Evolutionary conservation across 2,113 vertebrate genomes (phyloP), one percentile per base, ranked within the genome.

Genomic region (Chionis minor): DNA sequence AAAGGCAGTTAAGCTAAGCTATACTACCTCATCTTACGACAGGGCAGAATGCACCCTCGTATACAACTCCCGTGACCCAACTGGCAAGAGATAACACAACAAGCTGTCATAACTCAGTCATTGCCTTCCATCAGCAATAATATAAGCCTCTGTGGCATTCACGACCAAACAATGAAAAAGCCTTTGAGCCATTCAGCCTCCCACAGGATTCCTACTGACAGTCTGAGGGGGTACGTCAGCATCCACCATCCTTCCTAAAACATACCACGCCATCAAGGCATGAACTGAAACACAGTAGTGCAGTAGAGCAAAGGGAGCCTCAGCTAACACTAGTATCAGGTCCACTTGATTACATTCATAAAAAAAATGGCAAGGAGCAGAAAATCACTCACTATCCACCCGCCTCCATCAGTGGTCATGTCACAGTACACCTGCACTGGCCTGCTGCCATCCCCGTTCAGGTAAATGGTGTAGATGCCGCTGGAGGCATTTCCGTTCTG

Each of bases 321-420:
- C 54, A 63, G 6, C 33, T 26, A 65, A 72, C 44, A 47, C 20
- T 51, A 23, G 20, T 42, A 28, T 14, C 19, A 40, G 4, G 3
- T 62, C 28, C 67, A 10, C 6, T 5, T n/a, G 18, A 67, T 45
- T 19, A 70, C 3, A 12, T 32, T 32, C 3, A 20, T 10, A 42
- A 28, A 33, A n/a, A 6, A 4, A 61, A 2, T 5, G 22, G 51
- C 66, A 14, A 12, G 45, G 28, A 79, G 49, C 84, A 77, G n/a
- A 40, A 42, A 30, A 35, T 18, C 30, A 98, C 98, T 96, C 98
- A 99, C 98, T 81, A 97, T 98, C 99, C 99, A 99, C 79, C 99
- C 97, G 0, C 99, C 99, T 81, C 99, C 97, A 3, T 99, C 99
- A 0, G 98, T 99, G 72, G 98, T 97, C 99, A 99, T 99, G 97